Evolutionary conservation across 1,140 invertebrate species (phyloP).

Genomic region (Brachionus asplanchnoidis): DNA sequence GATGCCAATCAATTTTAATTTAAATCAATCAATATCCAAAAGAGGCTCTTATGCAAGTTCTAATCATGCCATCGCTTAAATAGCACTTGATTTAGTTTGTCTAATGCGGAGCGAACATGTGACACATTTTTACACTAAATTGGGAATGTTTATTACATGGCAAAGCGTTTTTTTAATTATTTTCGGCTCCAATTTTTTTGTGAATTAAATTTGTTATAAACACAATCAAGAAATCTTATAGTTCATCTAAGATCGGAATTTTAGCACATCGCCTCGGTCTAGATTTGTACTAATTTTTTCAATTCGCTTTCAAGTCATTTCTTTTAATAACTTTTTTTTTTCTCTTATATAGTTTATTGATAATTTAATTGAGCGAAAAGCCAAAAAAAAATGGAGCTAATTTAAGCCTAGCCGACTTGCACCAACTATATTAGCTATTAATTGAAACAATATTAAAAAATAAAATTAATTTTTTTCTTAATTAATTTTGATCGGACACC

Average conservation of each 20-base stretch:
- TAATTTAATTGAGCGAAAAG: slow-evolving; percentile 28
- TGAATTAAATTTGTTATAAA: slow-evolving; percentile 1
- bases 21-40: neutral
- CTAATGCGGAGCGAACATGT: neutral
- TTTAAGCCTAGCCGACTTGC: neutral
- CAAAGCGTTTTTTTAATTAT: neutral
- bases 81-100: neutral
- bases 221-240: slow-evolving; percentile 3
- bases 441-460: neutral
- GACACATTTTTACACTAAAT: neutral
- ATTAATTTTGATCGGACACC: neutral
- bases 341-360: neutral
- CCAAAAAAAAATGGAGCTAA: neutral
- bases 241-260: neutral
- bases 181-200: neutral
- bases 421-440: neutral
- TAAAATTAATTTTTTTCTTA: neutral
- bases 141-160: neutral
- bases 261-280: neutral
- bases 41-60: neutral
- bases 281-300: slow-evolving; percentile 15
- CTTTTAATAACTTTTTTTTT: neutral
- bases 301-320: neutral
- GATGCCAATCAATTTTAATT: neutral
- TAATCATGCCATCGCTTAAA: neutral